phyloP scores from a whole-genome alignment of 2,888 invertebrate species.

The Heliothis peltigera region DNA sequence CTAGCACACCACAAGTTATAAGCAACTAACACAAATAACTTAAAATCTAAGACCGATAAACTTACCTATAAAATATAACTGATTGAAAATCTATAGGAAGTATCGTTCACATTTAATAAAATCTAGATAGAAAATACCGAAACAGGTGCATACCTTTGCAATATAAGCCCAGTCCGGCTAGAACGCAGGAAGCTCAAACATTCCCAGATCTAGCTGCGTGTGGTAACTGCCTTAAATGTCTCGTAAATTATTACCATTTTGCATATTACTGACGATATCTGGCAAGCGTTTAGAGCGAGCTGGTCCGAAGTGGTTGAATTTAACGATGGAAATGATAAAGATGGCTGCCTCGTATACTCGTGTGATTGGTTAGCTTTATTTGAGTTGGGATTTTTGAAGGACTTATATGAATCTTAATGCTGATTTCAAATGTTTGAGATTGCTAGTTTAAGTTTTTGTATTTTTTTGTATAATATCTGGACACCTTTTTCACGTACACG shows the following conservation, averaged over 20 bases:
- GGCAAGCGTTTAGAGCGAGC: conserved; percentile 39
- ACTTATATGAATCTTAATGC: too few species aligned
- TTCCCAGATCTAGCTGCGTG: conserved; percentile 42
- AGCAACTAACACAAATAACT: not conserved
- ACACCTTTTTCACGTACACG: too few species aligned
- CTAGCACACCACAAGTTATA: too few species aligned
- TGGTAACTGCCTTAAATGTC: conserved; percentile 46
- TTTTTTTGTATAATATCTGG: too few species aligned
- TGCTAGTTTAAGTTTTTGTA: too few species aligned
- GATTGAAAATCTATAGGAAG: conserved; percentile 50
- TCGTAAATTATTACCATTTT: conserved; percentile 48
- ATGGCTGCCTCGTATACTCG: not conserved
- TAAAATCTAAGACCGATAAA: conserved; percentile 7
- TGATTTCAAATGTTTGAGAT: too few species aligned
- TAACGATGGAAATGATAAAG: conserved; percentile 41
- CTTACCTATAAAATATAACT: conserved; percentile 23
- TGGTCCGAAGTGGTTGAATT: conserved; percentile 31
- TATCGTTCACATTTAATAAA: conserved; percentile 46
- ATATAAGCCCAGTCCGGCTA: conserved; percentile 22
- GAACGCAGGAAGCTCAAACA: conserved; percentile 56
- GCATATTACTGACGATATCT: conserved; percentile 53
- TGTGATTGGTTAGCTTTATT: too few species aligned
- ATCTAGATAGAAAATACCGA: conserved; percentile 53
- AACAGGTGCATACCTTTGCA: conserved; percentile 52
- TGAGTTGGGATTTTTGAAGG: too few species aligned